These are phyloP conservation scores for Petrocephalus zakoni DNA, from an alignment of 2,113 vertebrate species.

Conservation along the genomic window DNA sequence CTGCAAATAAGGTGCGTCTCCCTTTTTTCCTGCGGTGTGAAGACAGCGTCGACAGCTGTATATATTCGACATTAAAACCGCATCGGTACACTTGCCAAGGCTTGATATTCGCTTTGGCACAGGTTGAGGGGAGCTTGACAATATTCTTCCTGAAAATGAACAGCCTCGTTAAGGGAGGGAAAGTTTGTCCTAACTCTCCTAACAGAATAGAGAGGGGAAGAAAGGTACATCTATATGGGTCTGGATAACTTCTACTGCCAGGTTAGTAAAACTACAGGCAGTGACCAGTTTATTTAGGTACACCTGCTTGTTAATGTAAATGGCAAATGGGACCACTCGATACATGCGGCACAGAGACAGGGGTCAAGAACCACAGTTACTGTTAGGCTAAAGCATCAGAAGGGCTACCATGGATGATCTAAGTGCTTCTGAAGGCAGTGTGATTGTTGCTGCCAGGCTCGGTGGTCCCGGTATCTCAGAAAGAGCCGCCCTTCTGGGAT, in stretches of 20 bases:
- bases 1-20: background rate
- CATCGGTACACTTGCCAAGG: background rate
- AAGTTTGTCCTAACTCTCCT: conserved; percentile 2
- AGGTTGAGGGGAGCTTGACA: background rate
- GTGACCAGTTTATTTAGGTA: background rate
- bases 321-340: background rate
- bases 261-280: background rate
- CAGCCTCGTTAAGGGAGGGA: background rate
- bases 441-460: background rate
- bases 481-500: background rate
- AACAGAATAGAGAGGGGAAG: background rate
- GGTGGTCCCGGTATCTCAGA: background rate
- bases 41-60: background rate
- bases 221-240: background rate
- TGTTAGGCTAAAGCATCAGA: background rate
- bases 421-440: background rate
- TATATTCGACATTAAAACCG: background rate
- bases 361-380: background rate
- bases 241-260: background rate
- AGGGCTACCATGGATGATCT: background rate
- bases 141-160: background rate
- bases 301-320: background rate
- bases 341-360: background rate
- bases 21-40: background rate
- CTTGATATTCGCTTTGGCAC: conserved; percentile 7